A percentile compares a stretch with the other conserved stretches of the same genome.
phyloP scores from a whole-genome alignment of 1,140 invertebrate genomes.

The Aphis gossypii region DNA sequence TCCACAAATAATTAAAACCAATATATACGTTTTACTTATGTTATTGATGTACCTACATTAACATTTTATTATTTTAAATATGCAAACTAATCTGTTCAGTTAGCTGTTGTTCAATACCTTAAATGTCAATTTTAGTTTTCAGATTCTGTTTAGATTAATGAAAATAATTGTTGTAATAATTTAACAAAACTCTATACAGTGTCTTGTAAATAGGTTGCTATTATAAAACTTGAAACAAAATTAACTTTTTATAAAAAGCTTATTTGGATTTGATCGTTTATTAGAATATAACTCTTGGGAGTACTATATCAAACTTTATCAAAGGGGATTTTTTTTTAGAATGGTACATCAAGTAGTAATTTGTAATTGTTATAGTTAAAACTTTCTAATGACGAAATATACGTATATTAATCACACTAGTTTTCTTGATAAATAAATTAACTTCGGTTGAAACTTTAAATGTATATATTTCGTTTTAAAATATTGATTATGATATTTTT shows the following conservation, averaged over 20 bases:
- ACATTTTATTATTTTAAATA: background rate
- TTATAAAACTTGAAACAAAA: background rate
- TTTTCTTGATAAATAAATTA: constrained; percentile 5
- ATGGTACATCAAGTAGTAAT: background rate
- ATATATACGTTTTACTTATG: background rate
- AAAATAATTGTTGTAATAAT: constrained; percentile 19
- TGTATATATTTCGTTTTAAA: background rate
- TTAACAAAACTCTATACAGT: background rate
- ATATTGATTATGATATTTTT: background rate
- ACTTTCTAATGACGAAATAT: no score
- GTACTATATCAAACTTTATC: background rate
- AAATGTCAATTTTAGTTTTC: background rate
- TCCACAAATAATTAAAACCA: background rate
- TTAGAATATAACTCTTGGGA: background rate
- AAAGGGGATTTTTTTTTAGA: background rate
- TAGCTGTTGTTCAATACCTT: background rate
- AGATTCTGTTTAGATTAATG: background rate
- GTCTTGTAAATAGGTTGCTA: background rate
- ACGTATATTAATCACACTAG: no score
- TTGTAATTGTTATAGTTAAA: background rate
- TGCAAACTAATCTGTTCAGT: background rate
- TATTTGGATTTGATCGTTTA: background rate
- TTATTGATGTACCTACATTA: background rate
- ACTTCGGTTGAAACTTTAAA: background rate
- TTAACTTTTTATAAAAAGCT: background rate